Evolutionary conservation across 1,140 invertebrate species (phyloP), one percentile per base, ranked within the genome.

Genomic region (Thalassaphorura encarpata): DNA sequence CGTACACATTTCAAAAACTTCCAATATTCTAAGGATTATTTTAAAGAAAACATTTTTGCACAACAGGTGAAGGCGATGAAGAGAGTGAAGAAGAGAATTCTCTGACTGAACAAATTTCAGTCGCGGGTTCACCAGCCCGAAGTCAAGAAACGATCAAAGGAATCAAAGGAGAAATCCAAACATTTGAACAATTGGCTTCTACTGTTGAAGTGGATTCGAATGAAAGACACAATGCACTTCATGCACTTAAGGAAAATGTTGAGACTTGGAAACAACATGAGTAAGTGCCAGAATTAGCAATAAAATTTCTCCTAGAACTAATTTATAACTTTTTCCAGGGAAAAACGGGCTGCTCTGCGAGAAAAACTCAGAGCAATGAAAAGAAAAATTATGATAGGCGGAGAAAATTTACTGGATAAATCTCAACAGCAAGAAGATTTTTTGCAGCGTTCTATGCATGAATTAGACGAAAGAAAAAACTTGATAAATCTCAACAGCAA

Each of bases 321-420:
- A 4, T n/a, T 27, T 23, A 42, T 11, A 29, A 26, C 13, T n/a
- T 15, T 52, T 52, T 36, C 23, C 15, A 46, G 36, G 33, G 40
- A 58, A 18, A 43, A 54, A 41, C 58, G 56, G 41, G 72, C 77
- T 54, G 66, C 68, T 29, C 70, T 98, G 5, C 80, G 85, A 56
- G 81, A 90, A 56, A 94, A 96, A 70, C 78, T 99, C 52, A 79
- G 85, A 60, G 83, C 84, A 21, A 79, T 99, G 45, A 91, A 98
- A 71, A 91, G 89, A 54, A 93, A 96, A 70, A 94, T 99, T 49
- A 79, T 99, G 21, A 87, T 98, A 8, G 97, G 97, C 1, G 97
- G 96, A 6, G 96, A 97, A 73, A 99, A 99, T 76, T 77, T 99
- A 8, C 77, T 99, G 53, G 94, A 98, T 70, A 98, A 97, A 70